Evolutionary conservation across 1,140 invertebrate genomes (phyloP), one percentile per base, ranked within the genome.

Genomic region (Archegozetes longisetosus): DNA sequence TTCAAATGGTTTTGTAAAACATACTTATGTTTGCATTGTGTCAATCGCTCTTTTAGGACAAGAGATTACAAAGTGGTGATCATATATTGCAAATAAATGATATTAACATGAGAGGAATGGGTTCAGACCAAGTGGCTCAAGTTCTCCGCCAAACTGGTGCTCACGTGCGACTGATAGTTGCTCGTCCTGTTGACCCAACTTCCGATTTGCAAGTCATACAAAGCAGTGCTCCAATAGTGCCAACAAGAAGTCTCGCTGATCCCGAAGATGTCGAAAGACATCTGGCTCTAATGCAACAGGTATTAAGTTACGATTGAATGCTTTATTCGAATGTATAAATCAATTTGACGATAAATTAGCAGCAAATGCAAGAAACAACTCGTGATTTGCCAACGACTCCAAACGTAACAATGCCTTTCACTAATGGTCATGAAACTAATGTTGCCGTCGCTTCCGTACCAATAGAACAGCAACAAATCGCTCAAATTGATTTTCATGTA

Each of bases 1-100:
- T n/a, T 51, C 12, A 47, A 13, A 47, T 47, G 40, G n/a, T n/a
- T 47, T 47, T 13, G 22, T 26, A 52, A 9, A 6, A 9, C 20
- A 9, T 52, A 9, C 22, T 23, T 22, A 9, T 20, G 20, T 20
- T 12, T 9, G 20, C 9, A 52, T 52, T 52, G 6, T 9, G 9
- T 9, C 9, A 9, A 52, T 52, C 14, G 27, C 4, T 6, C 57
- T 68, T 70, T 23, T 78, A 87, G 76, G 88, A 94, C 74, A 84
- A 82, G 4, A 77, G 88, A 6, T 75, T 96, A 56, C 85, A 86
- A 70, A 84, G 86, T 71, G 90, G 89, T 14, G 91, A 96, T 73
- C 90, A 95, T 73, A 84, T 96, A 54, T 77, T 96, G 54, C 89
- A 94, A 75, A 92, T 95, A 63, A 87, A 88, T 6, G 86, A 90